Base-by-base conservation (phyloP, 2,797 vertebrate species). In the Chelidonichthys spinosus region DNA sequence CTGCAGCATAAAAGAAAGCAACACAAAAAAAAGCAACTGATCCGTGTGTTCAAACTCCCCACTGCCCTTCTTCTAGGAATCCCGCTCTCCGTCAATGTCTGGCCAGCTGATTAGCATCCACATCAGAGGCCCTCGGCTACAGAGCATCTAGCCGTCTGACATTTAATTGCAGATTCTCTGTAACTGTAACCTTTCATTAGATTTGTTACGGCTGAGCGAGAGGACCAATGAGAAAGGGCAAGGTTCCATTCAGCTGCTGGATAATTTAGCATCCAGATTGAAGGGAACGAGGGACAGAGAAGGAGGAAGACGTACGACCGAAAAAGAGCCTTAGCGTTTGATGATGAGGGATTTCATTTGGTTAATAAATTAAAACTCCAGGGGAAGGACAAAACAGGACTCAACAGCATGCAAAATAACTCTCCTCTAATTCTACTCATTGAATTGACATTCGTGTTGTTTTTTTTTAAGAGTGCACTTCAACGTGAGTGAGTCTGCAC, bases 141-240 rank as follows among this genome's bases (percentile, higher is more conserved):
- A 78, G 62, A 79, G 73, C 54, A 62, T 74, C 69, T 5, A 56
- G 25, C 40, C 25, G 4, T 67, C 77, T 92, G 90, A 87, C 89
- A 90, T 91, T 90, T 85, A 80, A 72, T 67, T 42, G 44, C 55
- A 2, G 78, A 65, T 75, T 70, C 75, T 83, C 49, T 82, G 72
- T 59, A 83, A 79, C 74, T 83, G 66, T 82, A 91, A 90, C 89
- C 90, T 91, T 92, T 91, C 64, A 69, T 70, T 61, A 49, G 54
- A 64, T 83, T 78, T 68, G 56, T 67, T 70, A 62, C n/a, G 10
- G 40, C 63, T 4, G 63, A 74, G 68, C 46, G 52, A 76, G 74
- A 78, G 74, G 71, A 53, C 37, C 13, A 49, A 36, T 25, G 53
- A 82, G 66, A 87, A 89, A 88, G 88, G 89, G 69, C 82, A 85